These are phyloP conservation scores for Entomyzon cyanotis DNA, from an alignment of 2,113 vertebrate species.

Conservation along the genomic window DNA sequence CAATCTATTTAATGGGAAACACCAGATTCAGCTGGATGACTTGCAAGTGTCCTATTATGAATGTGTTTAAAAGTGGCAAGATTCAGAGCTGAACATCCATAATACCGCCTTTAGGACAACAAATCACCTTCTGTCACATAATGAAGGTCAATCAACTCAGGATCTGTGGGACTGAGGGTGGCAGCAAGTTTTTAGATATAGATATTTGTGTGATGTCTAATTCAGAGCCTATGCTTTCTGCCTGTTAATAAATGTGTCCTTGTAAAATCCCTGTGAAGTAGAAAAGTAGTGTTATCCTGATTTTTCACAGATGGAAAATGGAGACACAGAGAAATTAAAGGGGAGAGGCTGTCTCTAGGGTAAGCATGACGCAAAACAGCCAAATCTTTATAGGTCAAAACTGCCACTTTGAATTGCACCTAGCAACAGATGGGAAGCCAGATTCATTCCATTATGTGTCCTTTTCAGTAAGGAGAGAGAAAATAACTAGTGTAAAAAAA, in stretches of 20 bases:
- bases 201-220: not conserved
- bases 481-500: constrained; percentile 43
- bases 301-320: constrained; percentile 67
- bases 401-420: constrained; percentile 66
- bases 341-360: constrained; percentile 64
- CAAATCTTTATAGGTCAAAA: constrained; percentile 70
- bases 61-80: not conserved
- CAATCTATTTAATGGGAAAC: not conserved
- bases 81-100: not conserved
- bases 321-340: constrained; percentile 57
- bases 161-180: not conserved
- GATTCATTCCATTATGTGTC: constrained; percentile 62
- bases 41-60: not conserved
- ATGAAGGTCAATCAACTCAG: not conserved
- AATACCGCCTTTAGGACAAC: not conserved
- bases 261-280: constrained; percentile 44
- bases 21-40: not conserved
- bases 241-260: constrained; percentile 29
- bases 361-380: constrained; percentile 59
- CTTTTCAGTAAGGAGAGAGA: constrained; percentile 34
- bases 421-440: constrained; percentile 69
- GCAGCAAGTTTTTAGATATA: not conserved
- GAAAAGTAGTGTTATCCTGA: constrained; percentile 41
- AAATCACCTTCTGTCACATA: not conserved
- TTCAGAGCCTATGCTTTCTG: not conserved